A percentile compares a stretch with the other conserved stretches of the same genome.
These are phyloP conservation scores for Phalacrocorax aristotelis DNA, from an alignment of 2,113 vertebrate species.

Conservation along the genomic window DNA sequence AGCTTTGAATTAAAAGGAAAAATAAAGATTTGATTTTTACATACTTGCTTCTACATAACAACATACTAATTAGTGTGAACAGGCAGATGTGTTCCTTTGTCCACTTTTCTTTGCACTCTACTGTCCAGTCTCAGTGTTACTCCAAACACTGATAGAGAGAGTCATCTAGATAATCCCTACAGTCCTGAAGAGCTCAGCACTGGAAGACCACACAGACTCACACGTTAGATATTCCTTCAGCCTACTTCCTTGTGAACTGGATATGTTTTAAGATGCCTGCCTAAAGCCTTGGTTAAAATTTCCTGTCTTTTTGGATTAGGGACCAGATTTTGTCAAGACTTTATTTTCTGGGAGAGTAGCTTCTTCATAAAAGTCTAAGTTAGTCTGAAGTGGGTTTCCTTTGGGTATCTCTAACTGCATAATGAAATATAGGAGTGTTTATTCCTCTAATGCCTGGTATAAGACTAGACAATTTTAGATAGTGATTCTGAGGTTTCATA, in stretches of 20 bases:
- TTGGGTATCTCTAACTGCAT: background rate
- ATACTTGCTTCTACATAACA: background rate
- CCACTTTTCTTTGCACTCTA: background rate
- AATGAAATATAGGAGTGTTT: background rate
- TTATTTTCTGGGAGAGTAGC: background rate
- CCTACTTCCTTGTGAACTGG: background rate
- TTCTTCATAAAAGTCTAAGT: background rate
- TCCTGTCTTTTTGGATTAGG: background rate
- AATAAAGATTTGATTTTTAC: background rate
- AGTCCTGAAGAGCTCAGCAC: background rate
- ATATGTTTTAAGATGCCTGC: background rate
- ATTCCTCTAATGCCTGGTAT: background rate
- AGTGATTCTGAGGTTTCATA: background rate
- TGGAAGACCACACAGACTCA: background rate
- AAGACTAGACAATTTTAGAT: background rate
- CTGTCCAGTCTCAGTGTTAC: background rate
- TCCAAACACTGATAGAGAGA: background rate
- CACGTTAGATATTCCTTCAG: background rate
- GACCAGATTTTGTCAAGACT: background rate
- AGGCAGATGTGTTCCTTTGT: background rate
- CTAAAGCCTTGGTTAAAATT: background rate
- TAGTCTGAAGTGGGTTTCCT: background rate
- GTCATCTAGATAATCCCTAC: background rate
- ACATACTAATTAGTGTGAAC: background rate
- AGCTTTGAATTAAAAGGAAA: background rate